These are phyloP conservation scores for Agrypnia vestita DNA, from an alignment of 1,140 invertebrate genomes.

Conservation along the genomic window DNA sequence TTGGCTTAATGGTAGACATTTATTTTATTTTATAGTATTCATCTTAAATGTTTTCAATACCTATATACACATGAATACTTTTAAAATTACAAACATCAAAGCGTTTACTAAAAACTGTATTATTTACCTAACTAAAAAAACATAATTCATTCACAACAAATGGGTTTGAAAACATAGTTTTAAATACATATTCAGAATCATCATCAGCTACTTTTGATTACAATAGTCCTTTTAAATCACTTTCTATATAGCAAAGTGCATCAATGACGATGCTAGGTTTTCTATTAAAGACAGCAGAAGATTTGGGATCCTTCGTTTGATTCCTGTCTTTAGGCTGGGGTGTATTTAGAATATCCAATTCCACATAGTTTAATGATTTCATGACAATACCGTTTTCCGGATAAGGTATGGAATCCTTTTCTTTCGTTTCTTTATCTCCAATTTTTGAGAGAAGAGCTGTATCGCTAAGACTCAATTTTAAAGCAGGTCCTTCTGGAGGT, in stretches of 20 bases:
- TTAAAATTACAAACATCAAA: conserved; percentile 2
- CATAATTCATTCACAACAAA: not conserved
- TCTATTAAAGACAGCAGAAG: conserved; percentile 7
- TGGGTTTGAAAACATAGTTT: no score
- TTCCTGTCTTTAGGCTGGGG: conserved; percentile 33
- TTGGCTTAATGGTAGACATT: conserved; percentile 6
- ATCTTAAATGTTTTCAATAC: conserved; percentile 11
- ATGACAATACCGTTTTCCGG: conserved; percentile 48
- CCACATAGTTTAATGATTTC: conserved; percentile 56
- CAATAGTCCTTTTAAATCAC: conserved; percentile 53
- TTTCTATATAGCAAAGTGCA: conserved; percentile 54
- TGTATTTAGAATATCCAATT: conserved; percentile 54
- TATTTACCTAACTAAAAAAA: not conserved
- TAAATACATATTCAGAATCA: not conserved
- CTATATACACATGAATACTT: conserved; percentile 15
- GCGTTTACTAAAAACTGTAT: not conserved
- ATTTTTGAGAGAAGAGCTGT: not conserved
- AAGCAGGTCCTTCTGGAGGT: conserved; percentile 31
- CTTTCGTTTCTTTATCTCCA: not conserved
- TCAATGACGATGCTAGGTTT: conserved; percentile 44
- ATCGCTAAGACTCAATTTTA: not conserved
- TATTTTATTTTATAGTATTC: conserved; percentile 19
- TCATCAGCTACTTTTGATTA: conserved; percentile 10
- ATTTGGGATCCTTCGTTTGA: not conserved
- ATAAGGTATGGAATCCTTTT: conserved; percentile 42